Evolutionary conservation across 2,888 invertebrate genomes (phyloP).

Genomic region (Zhuqinia jingwanae): DNA sequence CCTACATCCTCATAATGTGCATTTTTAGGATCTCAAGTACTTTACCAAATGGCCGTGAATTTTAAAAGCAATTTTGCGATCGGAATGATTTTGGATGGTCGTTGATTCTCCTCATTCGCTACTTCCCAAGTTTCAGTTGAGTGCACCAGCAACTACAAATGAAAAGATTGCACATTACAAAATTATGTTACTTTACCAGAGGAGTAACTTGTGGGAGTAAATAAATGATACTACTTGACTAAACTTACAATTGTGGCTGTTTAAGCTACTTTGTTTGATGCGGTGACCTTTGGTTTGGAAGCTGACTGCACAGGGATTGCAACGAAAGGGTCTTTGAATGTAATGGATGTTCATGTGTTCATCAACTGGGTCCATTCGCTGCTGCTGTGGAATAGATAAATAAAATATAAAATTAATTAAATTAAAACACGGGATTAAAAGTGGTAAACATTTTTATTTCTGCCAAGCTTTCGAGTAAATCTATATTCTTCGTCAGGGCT

Average conservation of each 20-base stretch:
- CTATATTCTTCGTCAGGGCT: no score
- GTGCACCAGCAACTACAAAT: neutral
- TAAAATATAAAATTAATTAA: no score
- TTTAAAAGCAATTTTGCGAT: conserved; percentile 97
- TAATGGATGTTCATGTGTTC: conserved; percentile 98
- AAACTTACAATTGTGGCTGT: conserved; percentile 93
- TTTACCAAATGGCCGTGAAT: conserved; percentile 98
- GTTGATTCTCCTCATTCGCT: conserved; percentile 92
- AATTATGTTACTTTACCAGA: no score
- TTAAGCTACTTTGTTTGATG: conserved; percentile 95
- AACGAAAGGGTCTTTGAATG: conserved; percentile 94
- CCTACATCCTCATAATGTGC: conserved; percentile 97
- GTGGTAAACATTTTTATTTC: no score
- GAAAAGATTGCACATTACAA: no score
- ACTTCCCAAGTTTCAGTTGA: conserved; percentile 78
- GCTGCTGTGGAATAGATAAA: no score
- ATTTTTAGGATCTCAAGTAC: conserved; percentile 97
- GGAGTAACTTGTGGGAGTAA: no score
- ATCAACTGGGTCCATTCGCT: no score
- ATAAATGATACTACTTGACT: no score
- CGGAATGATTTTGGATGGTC: conserved; percentile 97
- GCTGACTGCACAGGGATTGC: conserved; percentile 93
- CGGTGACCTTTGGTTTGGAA: conserved; percentile 95
- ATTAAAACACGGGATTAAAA: no score
- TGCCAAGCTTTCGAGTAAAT: no score